Evolutionary conservation across 2,113 vertebrate genomes (phyloP).

Genomic region (Cacatua alba): DNA sequence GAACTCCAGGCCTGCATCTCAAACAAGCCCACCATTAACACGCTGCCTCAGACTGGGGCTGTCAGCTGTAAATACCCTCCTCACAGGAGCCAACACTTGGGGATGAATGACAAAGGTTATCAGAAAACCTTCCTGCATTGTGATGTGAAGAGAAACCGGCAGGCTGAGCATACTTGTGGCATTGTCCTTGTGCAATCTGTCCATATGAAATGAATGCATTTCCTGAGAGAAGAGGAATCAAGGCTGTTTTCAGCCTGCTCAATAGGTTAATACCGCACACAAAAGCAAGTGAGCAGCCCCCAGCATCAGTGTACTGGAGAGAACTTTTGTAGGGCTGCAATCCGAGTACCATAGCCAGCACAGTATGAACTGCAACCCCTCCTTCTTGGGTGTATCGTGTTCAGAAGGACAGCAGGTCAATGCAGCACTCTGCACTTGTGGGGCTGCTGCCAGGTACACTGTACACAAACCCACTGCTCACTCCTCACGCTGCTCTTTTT

Average conservation of each 20-base stretch:
- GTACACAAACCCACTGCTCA: background rate
- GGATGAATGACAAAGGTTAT: rapidly evolving
- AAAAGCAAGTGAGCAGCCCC: background rate
- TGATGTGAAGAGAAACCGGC: background rate
- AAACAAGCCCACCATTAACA: background rate
- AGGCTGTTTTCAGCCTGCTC: background rate
- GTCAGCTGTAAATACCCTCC: background rate
- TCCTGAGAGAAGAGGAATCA: background rate
- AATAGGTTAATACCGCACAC: background rate
- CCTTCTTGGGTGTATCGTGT: too few relatives aligned
- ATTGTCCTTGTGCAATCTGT: background rate
- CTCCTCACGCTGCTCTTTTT: background rate
- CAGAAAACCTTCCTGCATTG: background rate
- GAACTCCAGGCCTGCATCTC: background rate
- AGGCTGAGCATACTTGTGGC: rapidly evolving
- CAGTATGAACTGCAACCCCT: rapidly evolving
- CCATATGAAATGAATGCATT: rapidly evolving
- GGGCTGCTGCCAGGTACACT: background rate
- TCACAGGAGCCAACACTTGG: background rate
- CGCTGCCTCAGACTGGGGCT: background rate
- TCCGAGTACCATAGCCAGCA: rapidly evolving
- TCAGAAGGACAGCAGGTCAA: background rate
- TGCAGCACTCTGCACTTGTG: rapidly evolving
- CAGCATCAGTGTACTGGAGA: rapidly evolving
- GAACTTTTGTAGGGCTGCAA: background rate